Base-by-base conservation (phyloP, 2,797 vertebrate genomes). In the Dipus sagitta region DNA sequence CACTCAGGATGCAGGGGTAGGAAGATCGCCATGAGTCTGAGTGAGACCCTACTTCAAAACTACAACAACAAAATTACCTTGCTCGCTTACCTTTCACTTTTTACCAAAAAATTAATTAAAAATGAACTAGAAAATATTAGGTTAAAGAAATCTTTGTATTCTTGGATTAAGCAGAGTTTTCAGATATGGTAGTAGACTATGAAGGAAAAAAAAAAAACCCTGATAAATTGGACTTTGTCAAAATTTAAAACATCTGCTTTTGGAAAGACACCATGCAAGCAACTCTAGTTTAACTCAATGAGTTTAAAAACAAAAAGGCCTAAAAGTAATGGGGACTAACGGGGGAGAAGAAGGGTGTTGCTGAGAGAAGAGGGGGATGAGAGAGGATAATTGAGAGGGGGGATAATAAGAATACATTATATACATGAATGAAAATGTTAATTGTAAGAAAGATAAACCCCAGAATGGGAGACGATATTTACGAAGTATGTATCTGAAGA, bases 191-290 rank as follows among this genome's bases (percentile, higher is more conserved):
- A 82, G 28, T 78, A 75, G 76, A 62, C 3, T 26, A 32, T 81
- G 54, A 72, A 87, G 77, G 24, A 64, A 83, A 84, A 28, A 58
- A 84, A 71, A 24, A 3, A 38, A 3, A 38, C 38, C 38, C 28
- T 47, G 79, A 76, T 34, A 84, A 87, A 28, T n/a, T 64, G 21
- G 42, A 80, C 28, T 67, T 94, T 30, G 21, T 77, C 26, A 90
- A 79, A 92, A 72, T 78, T 34, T 38, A 86, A 90, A 70, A 54
- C 21, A 74, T 95, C 42, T 75, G 17, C 32, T 52, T 81, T 91
- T 95, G 76, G 24, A 93, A 92, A 79, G 67, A 83, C 4, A 26
- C n/a, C 54, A 58, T 17, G 54, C 13, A 58, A 58, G 4, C 54
- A 58, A 58, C 54, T 14, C 54, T 58, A 58, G 17, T 58, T 58